Base-by-base conservation (phyloP, 2,797 vertebrate genomes). In the Protosalanx chinensis region DNA sequence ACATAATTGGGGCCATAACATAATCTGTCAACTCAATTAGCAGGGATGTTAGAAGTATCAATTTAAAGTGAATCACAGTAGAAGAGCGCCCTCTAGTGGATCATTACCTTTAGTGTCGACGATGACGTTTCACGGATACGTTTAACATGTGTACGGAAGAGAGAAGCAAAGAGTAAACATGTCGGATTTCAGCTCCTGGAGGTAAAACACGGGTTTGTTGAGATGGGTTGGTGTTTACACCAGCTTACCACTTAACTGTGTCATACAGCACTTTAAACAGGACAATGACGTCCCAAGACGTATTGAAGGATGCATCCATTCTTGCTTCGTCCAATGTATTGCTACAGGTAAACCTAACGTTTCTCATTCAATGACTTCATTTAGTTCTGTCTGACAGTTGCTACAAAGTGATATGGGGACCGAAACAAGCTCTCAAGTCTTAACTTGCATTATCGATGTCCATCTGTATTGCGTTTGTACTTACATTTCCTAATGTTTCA, bases 291-390 rank as follows among this genome's bases (percentile, higher is more conserved):
- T 84, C 90, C 15, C 77, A 84, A 76, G 91, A 92, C n/a, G 83
- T 87, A 0, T 74, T 92, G 77, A 80, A 79, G 79, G 79, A 76
- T 51, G 90, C 89, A 46, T 88, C 90, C 70, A 87, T 86, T 49
- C 80, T 91, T 0, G 90, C 90, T 0, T 91, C 91, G 0, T 92
- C 91, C 32, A 93, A 89, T 74, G 86, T 92, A 27, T 16, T 93
- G 66, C 72, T 93, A 13, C 91, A 92, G 91, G 91, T 93, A 79
- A 65, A 16, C 4, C 51, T 56, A 56, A 16, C 15, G 18, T 56
- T 56, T 56, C 51, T 56, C 18, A 56, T n/a, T 16, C 18, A 16
- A n/a, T 56, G 16, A 56, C 20, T 58, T 20, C 8, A 46, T 7
- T 12, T 3, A 30, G 18, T 59, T 18, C 10, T 30, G 20, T 46